Conservation (phyloP, 2,888 invertebrate genomes). For the Elegia similella region DNA sequence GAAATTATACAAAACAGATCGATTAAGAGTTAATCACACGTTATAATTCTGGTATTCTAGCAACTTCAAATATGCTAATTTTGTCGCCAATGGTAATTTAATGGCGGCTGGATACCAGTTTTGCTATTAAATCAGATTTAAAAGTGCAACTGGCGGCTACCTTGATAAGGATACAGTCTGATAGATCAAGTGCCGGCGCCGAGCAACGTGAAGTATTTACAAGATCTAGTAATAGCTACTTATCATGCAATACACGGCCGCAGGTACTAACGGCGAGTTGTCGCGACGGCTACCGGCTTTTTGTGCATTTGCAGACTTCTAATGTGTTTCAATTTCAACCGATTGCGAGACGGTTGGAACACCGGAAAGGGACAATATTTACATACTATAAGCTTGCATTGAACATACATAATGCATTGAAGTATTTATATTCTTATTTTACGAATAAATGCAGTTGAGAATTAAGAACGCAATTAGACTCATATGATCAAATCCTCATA, state of each 20-base stretch:
- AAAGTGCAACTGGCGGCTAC: constrained; percentile 6
- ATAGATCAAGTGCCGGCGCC: constrained; percentile 43
- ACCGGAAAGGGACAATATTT: constrained; percentile 12
- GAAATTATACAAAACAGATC: constrained; percentile 27
- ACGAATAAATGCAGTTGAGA: too few relatives aligned
- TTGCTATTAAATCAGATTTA: constrained; percentile 34
- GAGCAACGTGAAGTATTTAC: constrained; percentile 51
- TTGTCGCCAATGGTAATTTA: constrained; percentile 51
- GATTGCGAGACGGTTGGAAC: constrained; percentile 6
- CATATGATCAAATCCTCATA: too few relatives aligned
- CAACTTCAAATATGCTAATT: constrained; percentile 39
- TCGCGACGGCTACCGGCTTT: constrained; percentile 66
- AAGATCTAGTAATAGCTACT: constrained; percentile 45
- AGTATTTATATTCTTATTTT: not conserved
- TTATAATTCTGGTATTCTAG: constrained; percentile 39
- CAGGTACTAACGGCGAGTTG: constrained; percentile 55
- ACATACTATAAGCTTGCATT: not conserved
- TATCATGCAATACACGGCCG: constrained; percentile 63
- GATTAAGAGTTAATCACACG: constrained; percentile 36
- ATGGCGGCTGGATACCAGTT: constrained; percentile 45
- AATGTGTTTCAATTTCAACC: constrained; percentile 20
- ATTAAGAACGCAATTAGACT: too few relatives aligned
- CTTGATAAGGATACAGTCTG: constrained; percentile 36
- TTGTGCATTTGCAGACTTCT: constrained; percentile 28
- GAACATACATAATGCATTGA: not conserved